These are phyloP conservation scores for Leptodactylus fallax DNA, from an alignment of 2,797 vertebrate species.

Conservation along the genomic window DNA sequence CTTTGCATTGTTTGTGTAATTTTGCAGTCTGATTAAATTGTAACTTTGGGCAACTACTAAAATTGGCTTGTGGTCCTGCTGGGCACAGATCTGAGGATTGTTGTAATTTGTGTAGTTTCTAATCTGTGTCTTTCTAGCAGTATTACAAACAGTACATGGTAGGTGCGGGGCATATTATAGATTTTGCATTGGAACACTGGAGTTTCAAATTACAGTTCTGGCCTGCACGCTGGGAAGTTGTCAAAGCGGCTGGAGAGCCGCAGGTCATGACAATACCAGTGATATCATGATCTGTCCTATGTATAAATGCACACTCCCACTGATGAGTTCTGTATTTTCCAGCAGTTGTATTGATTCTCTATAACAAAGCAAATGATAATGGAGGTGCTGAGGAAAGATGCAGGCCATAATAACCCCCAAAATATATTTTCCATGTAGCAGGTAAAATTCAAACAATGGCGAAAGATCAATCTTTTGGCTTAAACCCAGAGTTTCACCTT, in stretches of 20 bases:
- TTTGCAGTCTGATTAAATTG: not conserved
- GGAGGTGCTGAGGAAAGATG: not conserved
- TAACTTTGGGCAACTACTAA: not conserved
- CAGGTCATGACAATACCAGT: not conserved
- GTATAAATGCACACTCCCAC: not conserved
- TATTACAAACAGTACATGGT: not conserved
- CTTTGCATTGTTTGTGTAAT: not conserved
- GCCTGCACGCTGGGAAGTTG: too few relatives aligned
- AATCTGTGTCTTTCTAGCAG: not conserved
- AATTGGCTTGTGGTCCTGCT: not conserved
- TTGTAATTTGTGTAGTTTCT: too few relatives aligned
- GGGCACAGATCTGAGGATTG: not conserved
- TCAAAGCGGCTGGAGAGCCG: too few relatives aligned
- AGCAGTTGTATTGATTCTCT: too few relatives aligned
- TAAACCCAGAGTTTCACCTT: not conserved
- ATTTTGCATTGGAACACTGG: not conserved
- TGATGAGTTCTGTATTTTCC: too few relatives aligned
- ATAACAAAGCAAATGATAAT: too few relatives aligned
- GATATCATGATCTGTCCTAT: not conserved
- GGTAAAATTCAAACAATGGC: not conserved
- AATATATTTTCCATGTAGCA: not conserved
- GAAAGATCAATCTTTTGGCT: not conserved
- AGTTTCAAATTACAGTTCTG: not conserved
- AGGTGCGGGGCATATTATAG: not conserved
- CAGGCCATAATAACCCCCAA: not conserved